Evolutionary conservation across 2,113 vertebrate genomes (phyloP), one percentile per base, ranked within the genome.

Genomic region (Poeciliopsis occidentalis): DNA sequence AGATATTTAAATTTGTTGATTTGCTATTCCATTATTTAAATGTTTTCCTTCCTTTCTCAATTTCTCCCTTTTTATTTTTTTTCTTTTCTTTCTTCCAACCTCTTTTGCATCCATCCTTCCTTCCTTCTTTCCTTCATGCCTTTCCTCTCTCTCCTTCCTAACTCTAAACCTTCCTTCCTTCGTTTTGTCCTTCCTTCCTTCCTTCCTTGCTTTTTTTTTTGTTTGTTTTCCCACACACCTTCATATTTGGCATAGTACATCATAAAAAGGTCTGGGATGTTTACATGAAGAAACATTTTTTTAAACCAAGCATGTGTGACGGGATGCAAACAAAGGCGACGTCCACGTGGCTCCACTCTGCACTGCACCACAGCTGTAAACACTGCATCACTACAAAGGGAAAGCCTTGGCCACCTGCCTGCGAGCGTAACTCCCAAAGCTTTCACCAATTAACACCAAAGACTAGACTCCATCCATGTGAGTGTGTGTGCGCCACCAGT

Each of bases 391-490:
- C 65, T 82, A 88, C 83, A 91, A 88, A 87, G 64, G 60, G 67
- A 82, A 81, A 80, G 51, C 70, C 79, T 73, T 75, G 3, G 2
- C 63, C 1, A 19, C 51, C 70, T 65, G 57, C 61, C 51, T 75
- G 76, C 65, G 64, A 77, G 76, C 71, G 69, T 81, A 81, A 88
- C 86, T 81, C 80, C 85, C 79, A 87, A 71, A 27, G 81, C 81
- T 71, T 88, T 82, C 70, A 81, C 73, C 82, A 88, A 89, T 88
- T 86, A 92, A 79, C 79, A 78, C 70, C 41, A 27, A 44, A 64
- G 67, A 80, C 29, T 37, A 84, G 76, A 80, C 29, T 76, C 39
- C 24, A 2, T 47, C 17, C 13, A 5, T 19, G 44, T 47, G 17
- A 17, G 0, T 12, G 41, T 29, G n/a, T 68, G 81, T 83, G 66